Evolutionary conservation across 2,797 vertebrate species (phyloP), one percentile per base, ranked within the genome.

Genomic region (Pangasius krempfi): DNA sequence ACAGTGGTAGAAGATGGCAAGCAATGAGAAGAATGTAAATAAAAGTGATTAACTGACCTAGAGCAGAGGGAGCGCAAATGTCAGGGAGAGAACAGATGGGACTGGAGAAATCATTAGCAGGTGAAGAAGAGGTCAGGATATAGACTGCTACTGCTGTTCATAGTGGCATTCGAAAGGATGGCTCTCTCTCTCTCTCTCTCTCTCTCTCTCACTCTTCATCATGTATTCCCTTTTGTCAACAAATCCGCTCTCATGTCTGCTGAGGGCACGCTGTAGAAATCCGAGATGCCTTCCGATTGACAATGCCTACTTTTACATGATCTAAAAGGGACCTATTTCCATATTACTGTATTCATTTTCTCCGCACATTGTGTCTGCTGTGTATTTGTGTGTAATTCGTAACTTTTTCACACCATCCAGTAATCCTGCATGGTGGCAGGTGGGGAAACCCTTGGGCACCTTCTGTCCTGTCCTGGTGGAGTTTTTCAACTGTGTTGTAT

Each of bases 31-130:
- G 89, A 92, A 91, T 91, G 90, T 91, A 89, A 92, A 91, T 90
- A 91, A 91, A 88, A 90, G 84, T 88, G 90, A 91, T 72, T 84
- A 80, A 88, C 79, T 58, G 44, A 66, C 81, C 22, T 44, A 66
- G 86, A 66, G 84, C 89, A 62, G 76, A 81, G 89, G 72, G 73
- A 86, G 89, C 82, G 89, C 72, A 22, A 33, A 47, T 75, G 87
- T 72, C 78, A 60, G 50, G 54, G 89, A 83, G 73, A 75, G 89
- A 88, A 91, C 86, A 92, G 87, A 84, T 50, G 4, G 86, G 90
- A 89, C 94, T 95, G 95, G 91, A 93, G 90, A 94, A 95, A 89
- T 90, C 93, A 95, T 95, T 95, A 95, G 64, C 88, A 84, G 93
- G 94, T 96, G 92, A 95, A 89, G 52, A 90, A 92, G 88, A 93